Percentiles rank a stretch among this genome's conserved stretches.
phyloP scores from a whole-genome alignment of 1,140 invertebrate genomes.

The Drosophila truncata region DNA sequence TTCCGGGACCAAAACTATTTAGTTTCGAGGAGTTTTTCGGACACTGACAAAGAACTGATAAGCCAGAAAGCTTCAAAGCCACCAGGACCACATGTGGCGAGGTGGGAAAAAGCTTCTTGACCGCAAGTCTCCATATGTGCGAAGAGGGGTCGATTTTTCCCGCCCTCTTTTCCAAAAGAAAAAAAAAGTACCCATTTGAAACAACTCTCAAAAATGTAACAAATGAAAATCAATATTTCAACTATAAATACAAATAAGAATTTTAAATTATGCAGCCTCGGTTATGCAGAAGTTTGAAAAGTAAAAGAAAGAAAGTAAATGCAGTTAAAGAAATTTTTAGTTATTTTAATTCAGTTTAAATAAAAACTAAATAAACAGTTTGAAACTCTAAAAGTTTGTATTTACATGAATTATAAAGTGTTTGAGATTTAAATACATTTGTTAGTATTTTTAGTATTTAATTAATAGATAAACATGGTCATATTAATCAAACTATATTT shows the following conservation, averaged over 20 bases:
- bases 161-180: not conserved
- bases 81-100: constrained; percentile 13
- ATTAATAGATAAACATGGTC: too few relatives aligned
- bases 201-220: constrained; percentile 57
- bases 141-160: not conserved
- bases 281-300: constrained; percentile 20
- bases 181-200: constrained; percentile 45
- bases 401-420: too few relatives aligned
- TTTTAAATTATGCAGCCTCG: constrained; percentile 60
- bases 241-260: constrained; percentile 65
- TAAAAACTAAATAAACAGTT: too few relatives aligned
- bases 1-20: constrained; percentile 25
- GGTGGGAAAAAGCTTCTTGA: constrained; percentile 38
- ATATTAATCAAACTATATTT: too few relatives aligned
- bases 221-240: constrained; percentile 74
- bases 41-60: constrained; percentile 44
- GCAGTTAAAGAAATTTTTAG: not conserved
- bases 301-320: not conserved
- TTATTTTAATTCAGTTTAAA: too few relatives aligned
- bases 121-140: constrained; percentile 23
- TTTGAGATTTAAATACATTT: too few relatives aligned
- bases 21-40: constrained; percentile 28
- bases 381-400: too few relatives aligned
- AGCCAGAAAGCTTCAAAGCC: constrained; percentile 50
- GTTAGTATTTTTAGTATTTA: too few relatives aligned